phyloP scores from a whole-genome alignment of 1,140 invertebrate species.

The Drosophila hydei region DNA sequence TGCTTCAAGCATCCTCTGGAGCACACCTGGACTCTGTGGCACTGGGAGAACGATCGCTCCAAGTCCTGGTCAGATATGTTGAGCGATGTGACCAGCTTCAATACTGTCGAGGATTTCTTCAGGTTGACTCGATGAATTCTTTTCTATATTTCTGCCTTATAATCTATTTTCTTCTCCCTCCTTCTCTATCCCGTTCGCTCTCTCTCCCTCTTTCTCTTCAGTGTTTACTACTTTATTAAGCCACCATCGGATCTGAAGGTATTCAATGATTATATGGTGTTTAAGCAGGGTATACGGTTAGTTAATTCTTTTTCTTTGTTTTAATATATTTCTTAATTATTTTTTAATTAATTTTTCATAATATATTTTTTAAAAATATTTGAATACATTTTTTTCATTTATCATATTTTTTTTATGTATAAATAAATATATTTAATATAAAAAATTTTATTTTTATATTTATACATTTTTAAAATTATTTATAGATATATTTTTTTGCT shows the following conservation, averaged over 20 bases:
- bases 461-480: too few relatives aligned
- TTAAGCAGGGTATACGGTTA: slow-evolving; percentile 95
- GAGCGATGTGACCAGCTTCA: slow-evolving; percentile 95
- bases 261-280: slow-evolving; percentile 98
- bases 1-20: slow-evolving; percentile 97
- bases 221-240: slow-evolving; percentile 98
- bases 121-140: slow-evolving; percentile 43
- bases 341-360: too few relatives aligned
- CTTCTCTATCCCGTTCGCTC: neutral
- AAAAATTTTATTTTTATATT: too few relatives aligned
- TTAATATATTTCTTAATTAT: neutral
- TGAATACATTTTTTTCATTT: too few relatives aligned
- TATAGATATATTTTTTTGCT: too few relatives aligned
- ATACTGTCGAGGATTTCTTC: slow-evolving; percentile 99
- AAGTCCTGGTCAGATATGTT: slow-evolving; percentile 97
- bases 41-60: slow-evolving; percentile 95
- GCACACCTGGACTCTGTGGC: slow-evolving; percentile 99
- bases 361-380: too few relatives aligned
- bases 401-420: too few relatives aligned
- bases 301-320: neutral
- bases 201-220: slow-evolving; percentile 88
- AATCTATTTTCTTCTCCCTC: neutral
- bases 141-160: slow-evolving; percentile 83
- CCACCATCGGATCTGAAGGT: slow-evolving; percentile 94
- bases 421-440: too few relatives aligned